Percentiles rank a stretch among this genome's conserved stretches.
Conservation (phyloP, 2,797 vertebrate genomes). For the Melanotaenia trifasciata region DNA sequence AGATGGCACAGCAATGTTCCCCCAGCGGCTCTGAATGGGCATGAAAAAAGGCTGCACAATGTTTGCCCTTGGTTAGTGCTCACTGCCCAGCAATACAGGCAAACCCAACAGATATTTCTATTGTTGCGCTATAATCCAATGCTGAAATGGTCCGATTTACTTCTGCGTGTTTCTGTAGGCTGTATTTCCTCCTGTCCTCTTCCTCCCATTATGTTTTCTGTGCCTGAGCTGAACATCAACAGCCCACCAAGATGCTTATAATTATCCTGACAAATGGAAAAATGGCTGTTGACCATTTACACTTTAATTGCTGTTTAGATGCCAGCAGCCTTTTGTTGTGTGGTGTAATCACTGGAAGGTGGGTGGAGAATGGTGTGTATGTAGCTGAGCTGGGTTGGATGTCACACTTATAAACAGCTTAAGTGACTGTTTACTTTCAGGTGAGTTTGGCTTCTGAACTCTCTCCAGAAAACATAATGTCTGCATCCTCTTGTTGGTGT, state of each 20-base stretch:
- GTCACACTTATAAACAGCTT: no score
- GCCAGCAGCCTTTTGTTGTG: constrained; percentile 18
- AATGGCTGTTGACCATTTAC: constrained; percentile 60
- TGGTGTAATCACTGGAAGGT: no score
- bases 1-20: constrained; percentile 3
- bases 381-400: no score
- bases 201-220: not conserved
- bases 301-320: constrained; percentile 62
- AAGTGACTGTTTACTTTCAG: no score
- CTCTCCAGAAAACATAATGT: no score
- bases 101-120: constrained; percentile 37
- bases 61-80: constrained; percentile 8
- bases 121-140: constrained; percentile 43
- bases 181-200: constrained; percentile 28
- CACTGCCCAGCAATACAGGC: not conserved
- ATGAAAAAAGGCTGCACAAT: constrained; percentile 19
- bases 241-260: constrained; percentile 37
- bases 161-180: not conserved
- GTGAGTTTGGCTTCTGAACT: no score
- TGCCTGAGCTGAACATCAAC: constrained; percentile 13
- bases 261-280: constrained; percentile 58
- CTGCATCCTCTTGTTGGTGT: no score
- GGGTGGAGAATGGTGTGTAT: no score
- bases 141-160: constrained; percentile 19
- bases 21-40: constrained; percentile 11